Conservation (phyloP, 2,888 invertebrate genomes). For the Creontiades dilutus region DNA sequence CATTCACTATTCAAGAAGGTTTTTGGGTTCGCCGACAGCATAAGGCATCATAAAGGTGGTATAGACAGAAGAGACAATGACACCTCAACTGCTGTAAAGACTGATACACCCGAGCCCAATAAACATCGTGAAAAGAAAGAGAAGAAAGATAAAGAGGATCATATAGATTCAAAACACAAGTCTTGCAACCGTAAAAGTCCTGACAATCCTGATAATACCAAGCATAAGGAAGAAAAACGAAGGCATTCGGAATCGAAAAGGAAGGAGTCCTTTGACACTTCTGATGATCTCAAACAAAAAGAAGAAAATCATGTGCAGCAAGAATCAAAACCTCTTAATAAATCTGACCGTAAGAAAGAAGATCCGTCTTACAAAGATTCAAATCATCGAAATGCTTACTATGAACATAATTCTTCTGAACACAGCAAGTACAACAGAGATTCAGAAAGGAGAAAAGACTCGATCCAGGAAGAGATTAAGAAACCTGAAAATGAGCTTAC, state of each 20-base stretch:
- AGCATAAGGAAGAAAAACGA: constrained; percentile 74
- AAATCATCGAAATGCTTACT: constrained; percentile 64
- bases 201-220: constrained; percentile 73
- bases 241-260: constrained; percentile 75
- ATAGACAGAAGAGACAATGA: constrained; percentile 70
- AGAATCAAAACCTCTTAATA: constrained; percentile 60
- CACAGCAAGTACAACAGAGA: constrained; percentile 67
- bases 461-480: constrained; percentile 52
- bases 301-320: constrained; percentile 69
- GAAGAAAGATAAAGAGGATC: constrained; percentile 74
- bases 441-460: constrained; percentile 71
- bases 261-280: constrained; percentile 71
- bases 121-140: constrained; percentile 74
- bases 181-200: constrained; percentile 75
- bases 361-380: constrained; percentile 69
- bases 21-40: constrained; percentile 74
- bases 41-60: constrained; percentile 72
- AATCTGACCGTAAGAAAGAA: constrained; percentile 70
- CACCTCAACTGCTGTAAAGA: constrained; percentile 70
- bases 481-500: constrained; percentile 53
- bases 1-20: constrained; percentile 75
- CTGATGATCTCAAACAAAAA: constrained; percentile 71
- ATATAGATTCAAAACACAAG: constrained; percentile 72
- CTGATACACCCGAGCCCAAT: constrained; percentile 70
- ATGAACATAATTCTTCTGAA: constrained; percentile 65